Evolutionary conservation across 2,113 vertebrate species (phyloP).

Genomic region (Ranitomeya variabilis): DNA sequence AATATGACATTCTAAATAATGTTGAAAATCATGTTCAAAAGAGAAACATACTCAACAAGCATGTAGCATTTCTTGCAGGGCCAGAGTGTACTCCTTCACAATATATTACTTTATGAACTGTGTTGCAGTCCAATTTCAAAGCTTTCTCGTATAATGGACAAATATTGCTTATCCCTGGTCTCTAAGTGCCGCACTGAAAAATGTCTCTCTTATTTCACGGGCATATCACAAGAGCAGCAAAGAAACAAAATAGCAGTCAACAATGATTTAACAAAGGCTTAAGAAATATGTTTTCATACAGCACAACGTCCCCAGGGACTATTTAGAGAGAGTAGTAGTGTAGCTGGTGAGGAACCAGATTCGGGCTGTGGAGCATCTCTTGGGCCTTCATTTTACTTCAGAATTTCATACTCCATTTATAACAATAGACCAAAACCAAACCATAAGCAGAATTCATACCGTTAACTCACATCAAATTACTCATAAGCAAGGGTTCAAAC

Average conservation of each 20-base stretch:
- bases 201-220: conserved; percentile 10
- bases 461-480: background rate
- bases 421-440: background rate
- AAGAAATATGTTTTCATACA: conserved; percentile 17
- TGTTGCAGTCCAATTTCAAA: conserved; percentile 28
- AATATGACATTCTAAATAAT: background rate
- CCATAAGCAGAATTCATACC: background rate
- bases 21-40: background rate
- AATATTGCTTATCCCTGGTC: conserved; percentile 19
- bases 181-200: conserved; percentile 32
- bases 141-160: conserved; percentile 37
- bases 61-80: background rate
- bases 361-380: background rate
- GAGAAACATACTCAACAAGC: background rate
- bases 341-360: background rate
- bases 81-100: conserved; percentile 9
- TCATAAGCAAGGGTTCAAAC: background rate
- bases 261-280: conserved; percentile 16
- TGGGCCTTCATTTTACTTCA: background rate
- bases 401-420: background rate
- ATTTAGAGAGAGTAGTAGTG: background rate
- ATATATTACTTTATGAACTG: conserved; percentile 16
- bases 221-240: background rate
- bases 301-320: conserved; percentile 5
- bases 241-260: conserved; percentile 33